A percentile compares a stretch with the other conserved stretches of the same genome.
Conservation (phyloP, 2,888 invertebrate genomes). For the Nasonovia ribisnigri region DNA sequence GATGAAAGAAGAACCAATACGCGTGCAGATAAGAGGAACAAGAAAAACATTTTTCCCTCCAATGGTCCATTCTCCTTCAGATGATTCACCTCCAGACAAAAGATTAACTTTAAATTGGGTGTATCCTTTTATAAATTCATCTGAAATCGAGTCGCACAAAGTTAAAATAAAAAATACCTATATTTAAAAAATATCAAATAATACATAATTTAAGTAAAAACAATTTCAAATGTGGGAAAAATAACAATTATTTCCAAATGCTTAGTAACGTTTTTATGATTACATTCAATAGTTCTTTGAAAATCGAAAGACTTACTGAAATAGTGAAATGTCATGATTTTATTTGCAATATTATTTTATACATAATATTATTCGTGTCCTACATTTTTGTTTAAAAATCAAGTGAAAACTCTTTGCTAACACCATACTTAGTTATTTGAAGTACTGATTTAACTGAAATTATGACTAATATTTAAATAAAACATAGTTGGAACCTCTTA, state of each 20-base stretch:
- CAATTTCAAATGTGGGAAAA: not conserved
- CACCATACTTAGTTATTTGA: not conserved
- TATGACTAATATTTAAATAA: not conserved
- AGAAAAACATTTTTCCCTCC: conserved; percentile 89
- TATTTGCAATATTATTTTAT: not conserved
- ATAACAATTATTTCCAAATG: not conserved
- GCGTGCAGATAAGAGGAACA: conserved; percentile 85
- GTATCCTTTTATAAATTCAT: conserved; percentile 75
- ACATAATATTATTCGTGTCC: not conserved
- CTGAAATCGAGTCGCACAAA: not conserved
- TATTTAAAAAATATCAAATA: not conserved
- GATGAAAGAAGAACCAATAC: conserved; percentile 86
- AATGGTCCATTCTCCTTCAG: conserved; percentile 85
- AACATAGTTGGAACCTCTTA: not conserved
- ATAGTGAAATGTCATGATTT: not conserved
- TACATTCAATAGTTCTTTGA: not conserved
- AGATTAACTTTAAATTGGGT: conserved; percentile 93
- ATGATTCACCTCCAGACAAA: conserved; percentile 89
- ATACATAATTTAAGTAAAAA: not conserved
- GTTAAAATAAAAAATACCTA: not conserved
- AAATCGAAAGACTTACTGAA: not conserved
- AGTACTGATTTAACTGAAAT: not conserved
- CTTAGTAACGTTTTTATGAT: not conserved
- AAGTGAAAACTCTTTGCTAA: not conserved
- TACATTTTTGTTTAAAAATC: not conserved